Conservation (phyloP, 92 coral and sea anemone species). For the Zoanthus solanderi region DNA sequence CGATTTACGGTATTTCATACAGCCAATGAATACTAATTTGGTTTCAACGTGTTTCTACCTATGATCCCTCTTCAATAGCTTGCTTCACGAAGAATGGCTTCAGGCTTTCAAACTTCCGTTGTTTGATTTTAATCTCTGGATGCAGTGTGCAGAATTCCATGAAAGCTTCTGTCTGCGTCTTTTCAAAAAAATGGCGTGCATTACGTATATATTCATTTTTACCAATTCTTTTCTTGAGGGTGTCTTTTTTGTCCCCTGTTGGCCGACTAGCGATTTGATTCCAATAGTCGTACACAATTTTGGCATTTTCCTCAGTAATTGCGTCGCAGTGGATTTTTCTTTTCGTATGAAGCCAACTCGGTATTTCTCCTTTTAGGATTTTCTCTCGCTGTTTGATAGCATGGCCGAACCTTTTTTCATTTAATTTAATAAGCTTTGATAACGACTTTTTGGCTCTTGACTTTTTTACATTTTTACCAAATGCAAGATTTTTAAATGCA, state of each 20-base stretch:
- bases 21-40: not conserved
- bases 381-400: not conserved
- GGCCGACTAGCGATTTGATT: not conserved
- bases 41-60: not conserved
- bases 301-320: not conserved
- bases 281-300: not conserved
- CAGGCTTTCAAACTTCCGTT: not conserved
- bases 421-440: not conserved
- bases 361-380: not conserved
- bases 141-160: not conserved
- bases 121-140: not conserved
- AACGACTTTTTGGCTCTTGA: not conserved
- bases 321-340: not conserved
- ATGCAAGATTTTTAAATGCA: constrained; percentile 39
- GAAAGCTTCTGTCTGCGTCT: not conserved
- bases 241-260: not conserved
- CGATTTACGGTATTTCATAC: not conserved
- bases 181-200: not conserved
- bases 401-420: not conserved
- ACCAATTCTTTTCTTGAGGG: not conserved
- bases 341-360: not conserved
- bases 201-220: not conserved
- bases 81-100: not conserved
- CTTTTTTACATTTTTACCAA: constrained; percentile 31
- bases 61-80: not conserved